These are phyloP conservation scores for Yponomeuta evonymella DNA, from an alignment of 2,888 invertebrate genomes.

Conservation along the genomic window DNA sequence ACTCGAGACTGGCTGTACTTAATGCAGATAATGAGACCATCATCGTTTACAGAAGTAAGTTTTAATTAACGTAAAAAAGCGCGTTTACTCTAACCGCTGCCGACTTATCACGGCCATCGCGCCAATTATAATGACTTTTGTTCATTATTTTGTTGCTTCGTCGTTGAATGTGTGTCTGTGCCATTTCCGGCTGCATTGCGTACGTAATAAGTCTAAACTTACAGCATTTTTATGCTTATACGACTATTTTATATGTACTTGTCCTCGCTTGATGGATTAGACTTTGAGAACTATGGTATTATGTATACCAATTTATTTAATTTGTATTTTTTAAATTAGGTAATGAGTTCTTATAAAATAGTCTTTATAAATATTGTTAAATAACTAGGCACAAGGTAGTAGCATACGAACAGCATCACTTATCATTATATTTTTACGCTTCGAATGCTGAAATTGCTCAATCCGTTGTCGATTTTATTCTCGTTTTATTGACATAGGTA, in stretches of 20 bases:
- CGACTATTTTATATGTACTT: too few relatives aligned
- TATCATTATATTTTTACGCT: constrained; percentile 54
- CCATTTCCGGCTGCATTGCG: constrained; percentile 54
- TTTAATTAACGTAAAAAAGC: constrained; percentile 74
- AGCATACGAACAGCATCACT: constrained; percentile 28
- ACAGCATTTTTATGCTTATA: too few relatives aligned
- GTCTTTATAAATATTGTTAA: too few relatives aligned
- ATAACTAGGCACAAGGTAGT: too few relatives aligned
- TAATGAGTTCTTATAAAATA: too few relatives aligned
- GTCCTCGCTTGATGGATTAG: too few relatives aligned
- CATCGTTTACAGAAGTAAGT: constrained; percentile 70
- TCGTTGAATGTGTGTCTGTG: constrained; percentile 51
- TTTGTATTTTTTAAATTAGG: too few relatives aligned
- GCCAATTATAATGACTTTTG: constrained; percentile 69
- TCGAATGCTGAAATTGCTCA: constrained; percentile 38
- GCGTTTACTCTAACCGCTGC: constrained; percentile 65
- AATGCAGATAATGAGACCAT: constrained; percentile 62
- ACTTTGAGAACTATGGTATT: too few relatives aligned
- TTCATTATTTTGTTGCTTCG: constrained; percentile 68
- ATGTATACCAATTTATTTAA: too few relatives aligned
- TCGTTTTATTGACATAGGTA: background rate
- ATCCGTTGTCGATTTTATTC: constrained; percentile 20
- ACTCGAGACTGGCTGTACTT: constrained; percentile 42
- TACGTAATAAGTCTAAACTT: constrained; percentile 23
- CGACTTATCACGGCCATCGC: constrained; percentile 60